Evolutionary conservation across 2,888 invertebrate genomes (phyloP).

Genomic region (Pollenia griseotomentosa): DNA sequence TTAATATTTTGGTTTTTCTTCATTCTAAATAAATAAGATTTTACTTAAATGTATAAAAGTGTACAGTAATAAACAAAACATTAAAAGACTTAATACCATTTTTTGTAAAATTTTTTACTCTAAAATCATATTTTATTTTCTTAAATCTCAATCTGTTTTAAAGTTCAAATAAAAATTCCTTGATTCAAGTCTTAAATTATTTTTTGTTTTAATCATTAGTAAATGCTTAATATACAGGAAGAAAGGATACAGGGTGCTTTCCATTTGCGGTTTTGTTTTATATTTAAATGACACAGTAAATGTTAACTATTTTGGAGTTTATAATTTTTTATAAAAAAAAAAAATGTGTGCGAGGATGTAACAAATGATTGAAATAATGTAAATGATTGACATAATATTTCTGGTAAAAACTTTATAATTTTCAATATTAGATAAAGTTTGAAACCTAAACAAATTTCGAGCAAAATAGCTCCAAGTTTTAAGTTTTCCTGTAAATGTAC

Average conservation of each 20-base stretch:
- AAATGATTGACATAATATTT: conserved; percentile 16
- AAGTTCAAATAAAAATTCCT: conserved; percentile 52
- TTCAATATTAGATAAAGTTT: not conserved
- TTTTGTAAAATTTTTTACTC: not conserved
- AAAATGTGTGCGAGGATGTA: not conserved
- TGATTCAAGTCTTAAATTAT: conserved; percentile 57
- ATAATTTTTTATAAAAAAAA: conserved; percentile 19
- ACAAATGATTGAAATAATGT: conserved; percentile 32
- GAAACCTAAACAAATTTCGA: not conserved
- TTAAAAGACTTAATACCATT: not conserved
- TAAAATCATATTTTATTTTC: not conserved
- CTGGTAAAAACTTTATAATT: not conserved
- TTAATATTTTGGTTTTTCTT: not conserved
- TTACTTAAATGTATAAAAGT: conserved; percentile 2
- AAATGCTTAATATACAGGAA: conserved; percentile 65
- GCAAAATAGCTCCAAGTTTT: not conserved
- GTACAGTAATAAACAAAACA: conserved; percentile 12
- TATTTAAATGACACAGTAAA: conserved; percentile 30
- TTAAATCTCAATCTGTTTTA: conserved; percentile 1
- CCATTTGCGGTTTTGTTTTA: conserved; percentile 4
- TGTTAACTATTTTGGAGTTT: conserved; percentile 56
- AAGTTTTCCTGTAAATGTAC: not conserved
- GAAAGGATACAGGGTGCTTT: conserved; percentile 50
- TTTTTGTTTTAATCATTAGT: conserved; percentile 30
- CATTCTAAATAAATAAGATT: not conserved